Evolutionary conservation across 2,113 vertebrate genomes (phyloP).

Genomic region (Xiphophorus couchianus): DNA sequence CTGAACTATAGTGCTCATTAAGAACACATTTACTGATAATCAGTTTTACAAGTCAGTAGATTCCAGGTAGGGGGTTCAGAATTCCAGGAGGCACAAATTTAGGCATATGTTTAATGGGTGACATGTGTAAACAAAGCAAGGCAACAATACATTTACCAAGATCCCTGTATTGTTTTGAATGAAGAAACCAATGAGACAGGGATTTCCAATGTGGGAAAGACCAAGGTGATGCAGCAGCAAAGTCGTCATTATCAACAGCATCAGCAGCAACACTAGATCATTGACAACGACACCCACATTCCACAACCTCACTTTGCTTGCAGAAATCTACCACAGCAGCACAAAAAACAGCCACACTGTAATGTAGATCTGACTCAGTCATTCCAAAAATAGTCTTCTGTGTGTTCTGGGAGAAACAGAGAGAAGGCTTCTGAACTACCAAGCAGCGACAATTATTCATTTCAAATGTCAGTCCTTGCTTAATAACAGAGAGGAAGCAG

Average conservation of each 20-base stretch:
- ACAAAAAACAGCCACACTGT: slow-evolving; percentile 4
- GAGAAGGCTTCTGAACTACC: slow-evolving; percentile 30
- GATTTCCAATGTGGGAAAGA: slow-evolving; percentile 76
- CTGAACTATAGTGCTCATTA: no score
- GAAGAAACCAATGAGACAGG: slow-evolving; percentile 55
- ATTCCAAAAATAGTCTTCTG: slow-evolving; percentile 6
- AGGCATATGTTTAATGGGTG: not conserved
- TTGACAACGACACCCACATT: slow-evolving; percentile 66
- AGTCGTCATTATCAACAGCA: slow-evolving; percentile 63
- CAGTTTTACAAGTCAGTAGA: not conserved
- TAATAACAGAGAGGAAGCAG: slow-evolving; percentile 26
- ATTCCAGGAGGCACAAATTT: not conserved
- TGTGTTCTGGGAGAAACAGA: slow-evolving; percentile 15
- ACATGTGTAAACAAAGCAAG: slow-evolving; percentile 2
- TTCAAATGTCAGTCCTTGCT: slow-evolving; percentile 14
- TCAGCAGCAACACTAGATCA: slow-evolving; percentile 62
- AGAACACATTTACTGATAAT: no score
- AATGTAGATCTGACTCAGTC: slow-evolving; percentile 12
- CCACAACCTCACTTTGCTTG: slow-evolving; percentile 38
- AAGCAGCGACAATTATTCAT: slow-evolving; percentile 29
- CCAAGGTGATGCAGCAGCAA: slow-evolving; percentile 68
- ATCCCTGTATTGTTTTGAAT: not conserved
- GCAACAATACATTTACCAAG: not conserved
- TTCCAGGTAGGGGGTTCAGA: not conserved
- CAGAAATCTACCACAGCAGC: slow-evolving; percentile 43